Base-by-base conservation (phyloP, 35 echinoderm and acorn worm species). In the Hemicentrotus pulcherrimus region DNA sequence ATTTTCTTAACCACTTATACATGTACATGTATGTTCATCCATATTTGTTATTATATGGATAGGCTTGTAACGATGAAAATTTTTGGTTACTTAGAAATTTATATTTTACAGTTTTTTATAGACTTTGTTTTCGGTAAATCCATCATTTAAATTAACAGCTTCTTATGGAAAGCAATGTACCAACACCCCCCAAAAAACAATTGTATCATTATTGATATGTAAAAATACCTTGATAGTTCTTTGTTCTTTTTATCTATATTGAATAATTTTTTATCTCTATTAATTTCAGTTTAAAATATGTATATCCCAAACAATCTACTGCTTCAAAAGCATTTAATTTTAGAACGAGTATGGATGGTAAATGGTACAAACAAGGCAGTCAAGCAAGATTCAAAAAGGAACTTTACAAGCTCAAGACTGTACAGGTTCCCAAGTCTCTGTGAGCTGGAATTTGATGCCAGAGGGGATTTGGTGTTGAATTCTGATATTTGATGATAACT, bases 401-500 rank as follows among this genome's bases (percentile, higher is more conserved):
- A 78, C 65, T 78, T 78, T 78, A 15, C 65, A 78, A 78, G 65
- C 65, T 78, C 65, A 78, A 78, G 28, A 78, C 22, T n/a, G 5
- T 78, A 28, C 65, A 22, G 65, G 65, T 78, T 78, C 65, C 65
- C 65, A 78, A 78, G 65, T 78, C 65, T n/a, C 65, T 28, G 19
- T 78, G 65, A 5, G 11, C 91, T 93, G 91, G 91, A 93, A 93
- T 93, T 93, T 58, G 46, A 93, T 93, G 91, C 91, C 91, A 24
- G 91, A 93, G 91, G 91, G 91, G 91, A 46, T 90, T 93, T 47
- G 91, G 91, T 93, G 91, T 93, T 93, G 91, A 31, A 93, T 93
- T 93, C 91, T 93, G 91, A 93, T 93, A 93, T 93, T 93, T 93
- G 91, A 93, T 93, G 46, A 93, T 58, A 93, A 31, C 91, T 32